These are phyloP conservation scores for Etheostoma perlongum DNA, from an alignment of 2,797 vertebrate species.

Conservation along the genomic window DNA sequence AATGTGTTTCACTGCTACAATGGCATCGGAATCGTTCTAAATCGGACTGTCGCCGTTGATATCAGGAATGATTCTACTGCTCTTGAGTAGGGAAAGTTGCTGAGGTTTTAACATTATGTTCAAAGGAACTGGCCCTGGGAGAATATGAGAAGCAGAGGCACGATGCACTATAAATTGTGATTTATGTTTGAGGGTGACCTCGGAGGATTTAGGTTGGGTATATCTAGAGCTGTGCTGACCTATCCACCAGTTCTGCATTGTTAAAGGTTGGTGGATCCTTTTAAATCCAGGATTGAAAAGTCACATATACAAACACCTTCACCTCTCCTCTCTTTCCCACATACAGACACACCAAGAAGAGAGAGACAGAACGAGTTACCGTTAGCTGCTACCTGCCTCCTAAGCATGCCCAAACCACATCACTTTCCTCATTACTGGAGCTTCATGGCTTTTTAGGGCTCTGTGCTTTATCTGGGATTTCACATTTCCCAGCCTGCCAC, in stretches of 20 bases:
- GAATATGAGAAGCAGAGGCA: constrained; percentile 59
- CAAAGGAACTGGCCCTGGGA: constrained; percentile 57
- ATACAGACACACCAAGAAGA: constrained; percentile 46
- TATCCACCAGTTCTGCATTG: constrained; percentile 75
- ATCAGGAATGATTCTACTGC: constrained; percentile 71
- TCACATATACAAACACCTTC: constrained; percentile 78
- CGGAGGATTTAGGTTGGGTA: constrained; percentile 57
- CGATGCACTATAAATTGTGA: constrained; percentile 65
- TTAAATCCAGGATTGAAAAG: constrained; percentile 84
- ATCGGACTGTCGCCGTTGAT: constrained; percentile 73
- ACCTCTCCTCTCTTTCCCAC: constrained; percentile 62
- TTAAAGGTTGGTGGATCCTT: constrained; percentile 71
- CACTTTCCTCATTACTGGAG: constrained; percentile 84
- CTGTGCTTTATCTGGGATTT: constrained; percentile 85
- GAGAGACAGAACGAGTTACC: constrained; percentile 44
- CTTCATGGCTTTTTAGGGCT: constrained; percentile 83
- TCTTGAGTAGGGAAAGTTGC: constrained; percentile 51
- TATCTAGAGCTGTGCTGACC: constrained; percentile 70
- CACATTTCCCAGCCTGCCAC: constrained; percentile 81
- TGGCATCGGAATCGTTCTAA: constrained; percentile 72
- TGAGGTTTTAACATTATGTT: constrained; percentile 41
- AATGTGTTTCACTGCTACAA: constrained; percentile 84
- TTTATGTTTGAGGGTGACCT: constrained; percentile 74
- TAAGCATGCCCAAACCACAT: constrained; percentile 78
- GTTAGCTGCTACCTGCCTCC: constrained; percentile 59